These are phyloP conservation scores for Apis mellifera DNA, from an alignment of 1,140 invertebrate species.

Conservation along the genomic window Amel_HAv3.1 CM009940.2:8984501-8985000, in stretches of 20 bases:
- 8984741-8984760: background rate
- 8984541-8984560: too few relatives aligned
- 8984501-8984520: constrained; percentile 32
- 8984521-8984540: background rate
- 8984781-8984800: background rate
- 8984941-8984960: constrained; percentile 62
- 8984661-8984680: background rate
- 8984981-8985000: constrained; percentile 74
- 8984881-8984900: constrained; percentile 44
- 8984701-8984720: too few relatives aligned
- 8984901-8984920: constrained; percentile 25
- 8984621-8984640: constrained; percentile 3
- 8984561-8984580: constrained; percentile 27
- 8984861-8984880: too few relatives aligned
- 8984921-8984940: constrained; percentile 65
- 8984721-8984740: too few relatives aligned
- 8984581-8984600: constrained; percentile 24
- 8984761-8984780: background rate
- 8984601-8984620: constrained; percentile 6
- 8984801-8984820: background rate
- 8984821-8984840: too few relatives aligned
- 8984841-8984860: constrained; percentile 10
- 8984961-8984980: constrained; percentile 73
- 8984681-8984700: too few relatives aligned
- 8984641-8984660: background rate